Evolutionary conservation across 2,888 invertebrate genomes (phyloP), one percentile per base, ranked within the genome.

Genomic region (Stratiomys singularior): DNA sequence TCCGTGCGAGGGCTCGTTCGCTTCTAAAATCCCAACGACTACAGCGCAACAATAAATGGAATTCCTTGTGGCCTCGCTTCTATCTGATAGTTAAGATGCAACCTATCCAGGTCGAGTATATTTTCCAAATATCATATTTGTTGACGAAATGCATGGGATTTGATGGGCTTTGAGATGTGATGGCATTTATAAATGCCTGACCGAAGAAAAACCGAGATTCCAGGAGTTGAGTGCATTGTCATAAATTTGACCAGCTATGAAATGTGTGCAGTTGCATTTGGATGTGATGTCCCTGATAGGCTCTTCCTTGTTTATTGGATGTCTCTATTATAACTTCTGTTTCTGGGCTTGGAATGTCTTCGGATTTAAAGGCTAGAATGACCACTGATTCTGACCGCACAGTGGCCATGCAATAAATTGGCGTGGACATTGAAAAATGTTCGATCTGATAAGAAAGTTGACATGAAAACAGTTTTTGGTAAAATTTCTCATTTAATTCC

Each of bases 241-340:
- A 18, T 74, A 74, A 74, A 74, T 74, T 60, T 60, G 58, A 74
- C 60, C 28, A 30, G 23, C 74, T 58, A 27, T 28, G 60, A 37
- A 25, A 74, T 37, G 23, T 37, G 44, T 58, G 18, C 21, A 60
- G 58, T 47, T 47, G 58, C 74, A 74, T 37, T 52, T 1, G 58
- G 74, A 74, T 74, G 58, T 74, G 56, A 58, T 74, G 74, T 60
- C 28, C 37, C 18, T 30, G 74, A 74, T 74, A 74, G 60, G 60
- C 23, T 37, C 37, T 37, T 58, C 74, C 52, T 74, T 37, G 60
- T 74, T 74, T 74, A 74, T 74, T 58, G 30, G 37, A 74, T 74
- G 74, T 74, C 74, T 74, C 74, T 27, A 74, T 74, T 74, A 74
- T 74, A 74, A 74, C 74, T 74, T 60, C 74, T 74, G 58, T 60